Base-by-base conservation (phyloP, 2,113 vertebrate genomes). In the Microcebus tavaratra region DNA sequence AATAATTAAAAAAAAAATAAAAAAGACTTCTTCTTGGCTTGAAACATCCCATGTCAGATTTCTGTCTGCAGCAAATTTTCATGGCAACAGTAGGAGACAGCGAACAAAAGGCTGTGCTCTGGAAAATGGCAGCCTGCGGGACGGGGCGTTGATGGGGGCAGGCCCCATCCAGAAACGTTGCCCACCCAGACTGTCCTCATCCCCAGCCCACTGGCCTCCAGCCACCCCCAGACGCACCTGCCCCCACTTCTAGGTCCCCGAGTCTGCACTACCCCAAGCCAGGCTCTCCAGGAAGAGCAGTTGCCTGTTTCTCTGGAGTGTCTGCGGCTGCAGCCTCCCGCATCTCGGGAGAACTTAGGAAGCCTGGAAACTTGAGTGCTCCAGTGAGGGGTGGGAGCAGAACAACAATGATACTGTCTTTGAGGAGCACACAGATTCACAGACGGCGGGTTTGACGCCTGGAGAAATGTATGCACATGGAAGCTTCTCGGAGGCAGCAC, bases 281-380 rank as follows among this genome's bases (percentile, higher is more conserved):
- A 42, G 36, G 5, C 12, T 57, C 36, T 68, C 94, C 17, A 75
- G 17, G 53, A 63, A 79, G 78, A 75, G 13, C 6, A 50, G 55
- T 8, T 6, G 1, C 25, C 20, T n/a, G 13, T 29, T 4, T 29
- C 55, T 73, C 1, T 0, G 34, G 63, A 65, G 15, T 15, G 20
- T 34, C 68, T 53, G 42, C 2, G 23, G 14, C 25, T 2, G 12
- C 21, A 11, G 34, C 27, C 34, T 36, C 45, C 6, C 53, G 21
- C 27, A 8, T 65, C 53, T 75, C 75, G 21, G 45, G 53, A 78
- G 29, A 50, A 75, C 8, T 21, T n/a, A 53, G 68, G 73, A 81
- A 48, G 34, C 27, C 36, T 48, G 2, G 31, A n/a, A 61, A 65
- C 6, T 12, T 31, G 72, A 42, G 57, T 12, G 13, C 91, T 79